Percentiles rank a stretch among this genome's conserved stretches.
These are phyloP conservation scores for Heliconius melpomene DNA, from an alignment of 1,140 invertebrate species.

Conservation along the genomic window DNA sequence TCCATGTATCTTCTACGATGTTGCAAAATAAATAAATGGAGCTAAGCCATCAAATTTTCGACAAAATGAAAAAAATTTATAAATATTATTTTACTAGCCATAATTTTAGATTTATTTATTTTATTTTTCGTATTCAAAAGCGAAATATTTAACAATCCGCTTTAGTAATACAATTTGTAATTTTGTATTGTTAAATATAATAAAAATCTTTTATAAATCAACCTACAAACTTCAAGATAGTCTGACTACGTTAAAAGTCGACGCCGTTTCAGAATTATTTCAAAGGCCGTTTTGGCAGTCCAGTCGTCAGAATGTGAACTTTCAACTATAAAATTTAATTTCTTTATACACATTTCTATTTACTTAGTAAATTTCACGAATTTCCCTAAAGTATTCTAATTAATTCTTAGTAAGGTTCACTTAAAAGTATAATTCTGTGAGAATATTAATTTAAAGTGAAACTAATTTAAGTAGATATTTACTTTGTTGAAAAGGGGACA, in stretches of 20 bases:
- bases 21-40: neutral
- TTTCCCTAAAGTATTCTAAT: slow-evolving; percentile 12
- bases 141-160: no score
- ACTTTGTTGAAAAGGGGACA: neutral
- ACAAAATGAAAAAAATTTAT: neutral
- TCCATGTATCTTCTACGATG: no score
- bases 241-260: neutral
- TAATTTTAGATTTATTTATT: no score
- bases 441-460: neutral
- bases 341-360: slow-evolving; percentile 21
- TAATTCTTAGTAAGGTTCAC: neutral
- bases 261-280: slow-evolving; percentile 22
- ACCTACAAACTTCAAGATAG: neutral
- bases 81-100: no score
- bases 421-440: neutral
- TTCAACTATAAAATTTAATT: slow-evolving; percentile 23
- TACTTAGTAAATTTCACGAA: slow-evolving; percentile 23
- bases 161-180: neutral
- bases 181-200: neutral
- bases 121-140: no score
- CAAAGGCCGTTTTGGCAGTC: neutral
- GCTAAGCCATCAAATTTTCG: neutral
- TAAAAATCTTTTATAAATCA: neutral
- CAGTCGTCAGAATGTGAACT: neutral
- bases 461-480: neutral